Base-by-base conservation (phyloP, 2,888 invertebrate genomes). In the Asteroscopus sphinx region DNA sequence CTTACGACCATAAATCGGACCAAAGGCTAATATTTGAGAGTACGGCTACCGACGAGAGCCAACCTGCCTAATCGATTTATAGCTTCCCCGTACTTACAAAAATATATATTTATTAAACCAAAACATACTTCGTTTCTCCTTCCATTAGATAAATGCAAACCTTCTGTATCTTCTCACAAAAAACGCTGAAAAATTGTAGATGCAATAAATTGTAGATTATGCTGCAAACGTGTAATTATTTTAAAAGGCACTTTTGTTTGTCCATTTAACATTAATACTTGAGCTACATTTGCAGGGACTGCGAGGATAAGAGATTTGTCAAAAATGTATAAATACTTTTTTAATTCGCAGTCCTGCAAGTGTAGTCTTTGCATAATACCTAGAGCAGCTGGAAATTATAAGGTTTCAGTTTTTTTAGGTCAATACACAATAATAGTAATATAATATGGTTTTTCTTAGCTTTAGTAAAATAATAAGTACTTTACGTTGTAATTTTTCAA, bases 61-160 rank as follows among this genome's bases (percentile, higher is more conserved):
- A 85, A 83, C 85, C 85, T 82, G 80, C 86, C 87, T 88, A 90
- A 91, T 90, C 89, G 89, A 90, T 91, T 90, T 90, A 88, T 79
- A 82, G 85, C 85, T 68, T 66, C 75, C 78, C 74, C 68, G 80
- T 71, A 80, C 83, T 82, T 82, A 66, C 63, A 81, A 77, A 85
- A 85, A 83, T 79, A 74, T 77, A 80, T 81, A 84, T 87, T 86
- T 85, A 82, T 82, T 80, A 80, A 86, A 85, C 80, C 83, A 86
- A 84, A 83, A 82, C 78, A 72, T 67, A 67, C 70, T 65, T 54
- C 63, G 65, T 57, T 74, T 73, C 68, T 49, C 47, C 58, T 76
- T 81, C 79, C 80, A 85, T 85, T 85, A 82, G 60, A 75, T 66
- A 75, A 80, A 80, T 79, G 73, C 75, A 56, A 76, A 64, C 46